phyloP scores from a whole-genome alignment of 2,113 vertebrate species.

The Daphoenositta chrysoptera region DNA sequence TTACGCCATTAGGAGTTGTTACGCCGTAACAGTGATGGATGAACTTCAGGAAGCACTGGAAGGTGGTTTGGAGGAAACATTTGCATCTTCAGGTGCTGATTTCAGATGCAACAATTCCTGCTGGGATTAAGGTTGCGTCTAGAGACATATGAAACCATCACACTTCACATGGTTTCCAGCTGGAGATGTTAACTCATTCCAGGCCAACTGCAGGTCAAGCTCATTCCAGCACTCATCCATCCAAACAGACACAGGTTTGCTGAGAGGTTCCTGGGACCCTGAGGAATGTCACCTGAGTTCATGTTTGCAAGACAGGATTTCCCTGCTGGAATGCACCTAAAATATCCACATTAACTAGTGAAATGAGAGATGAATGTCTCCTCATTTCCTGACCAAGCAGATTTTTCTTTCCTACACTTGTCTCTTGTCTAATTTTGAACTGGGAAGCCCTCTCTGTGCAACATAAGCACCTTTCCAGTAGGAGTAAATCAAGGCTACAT shows the following conservation, averaged over 20 bases:
- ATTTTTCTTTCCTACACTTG: not conserved
- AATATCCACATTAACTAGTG: not conserved
- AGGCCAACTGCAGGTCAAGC: not conserved
- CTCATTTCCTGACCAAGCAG: not conserved
- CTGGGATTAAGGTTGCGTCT: not conserved
- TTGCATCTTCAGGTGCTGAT: not conserved
- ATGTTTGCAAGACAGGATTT: not conserved
- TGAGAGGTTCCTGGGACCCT: not conserved
- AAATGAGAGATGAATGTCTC: not conserved
- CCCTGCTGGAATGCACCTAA: not conserved
- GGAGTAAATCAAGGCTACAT: not conserved
- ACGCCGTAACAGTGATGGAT: not conserved
- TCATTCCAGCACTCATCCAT: not conserved
- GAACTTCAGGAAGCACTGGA: not conserved
- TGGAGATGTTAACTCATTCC: not conserved
- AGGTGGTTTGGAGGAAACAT: not conserved
- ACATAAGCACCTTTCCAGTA: not conserved
- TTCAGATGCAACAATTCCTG: not conserved
- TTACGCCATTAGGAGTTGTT: accelerated
- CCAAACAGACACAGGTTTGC: not conserved
- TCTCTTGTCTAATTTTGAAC: not conserved
- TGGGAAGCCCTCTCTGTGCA: not conserved
- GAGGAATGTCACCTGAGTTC: not conserved
- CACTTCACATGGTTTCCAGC: not conserved
- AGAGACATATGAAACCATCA: not conserved